Base-by-base conservation (phyloP, 2,797 vertebrate genomes). In the Leptoclinus maculatus region DNA sequence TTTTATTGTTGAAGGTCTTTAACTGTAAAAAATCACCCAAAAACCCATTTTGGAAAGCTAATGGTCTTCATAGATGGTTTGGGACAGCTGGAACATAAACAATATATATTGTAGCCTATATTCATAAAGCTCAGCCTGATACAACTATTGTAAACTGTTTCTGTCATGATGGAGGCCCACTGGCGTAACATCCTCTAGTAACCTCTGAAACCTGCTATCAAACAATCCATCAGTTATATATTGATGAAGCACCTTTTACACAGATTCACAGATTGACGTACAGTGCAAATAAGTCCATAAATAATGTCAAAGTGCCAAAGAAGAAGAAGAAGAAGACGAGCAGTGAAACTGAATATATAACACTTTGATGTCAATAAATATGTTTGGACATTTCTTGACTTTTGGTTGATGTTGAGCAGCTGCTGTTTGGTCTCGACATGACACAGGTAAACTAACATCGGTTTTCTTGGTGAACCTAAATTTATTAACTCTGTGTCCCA, bases 41-140 rank as follows among this genome's bases (percentile, higher is more conserved):
- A 56, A 81, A 45, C 34, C 23, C 10, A 69, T 70, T 83, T 73
- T 80, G 32, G 10, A 71, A 78, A 41, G 68, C 41, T 59, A 77
- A 57, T 23, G 39, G 68, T 53, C 27, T 74, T 85, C 78, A 66
- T 43, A 39, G 47, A 53, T 63, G 47, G 63, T 78, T 57, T 59
- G 45, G 39, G 53, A 71, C 83, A 83, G 70, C 75, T 85, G 80
- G 76, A 51, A n/a, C 73, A 85, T 87, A 82, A 83, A 87, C 73
- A 85, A 75, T n/a, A 66, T 29, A 69, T 43, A 78, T 36, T 56
- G 69, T 53, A 71, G 45, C 54, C 49, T 14, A 47, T 76, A 71
- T 78, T 66, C 62, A 81, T 77, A 81, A 84, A 71, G 41, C 68
- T 64, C 56, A 73, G 47, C 49, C 62, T 69, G 72, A 84, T 64